Evolutionary conservation across 2,888 invertebrate species (phyloP).

Genomic region (Metellina segmentata): DNA sequence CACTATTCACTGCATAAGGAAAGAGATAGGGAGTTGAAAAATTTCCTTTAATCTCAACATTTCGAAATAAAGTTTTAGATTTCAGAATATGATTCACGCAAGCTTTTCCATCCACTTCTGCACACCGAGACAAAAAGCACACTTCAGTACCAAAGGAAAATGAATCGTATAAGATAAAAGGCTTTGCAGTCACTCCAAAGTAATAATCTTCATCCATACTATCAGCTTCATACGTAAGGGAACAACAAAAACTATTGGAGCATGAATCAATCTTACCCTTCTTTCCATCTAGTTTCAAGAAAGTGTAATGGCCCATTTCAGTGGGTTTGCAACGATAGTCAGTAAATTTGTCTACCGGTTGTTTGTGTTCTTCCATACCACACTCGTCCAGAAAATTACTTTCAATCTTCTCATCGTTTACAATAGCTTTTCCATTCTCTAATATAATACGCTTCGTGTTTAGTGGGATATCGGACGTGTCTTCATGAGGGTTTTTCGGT

Average conservation of each 20-base stretch:
- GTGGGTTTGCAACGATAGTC: conserved; percentile 31
- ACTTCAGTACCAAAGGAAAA: neutral
- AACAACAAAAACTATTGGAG: conserved; percentile 72
- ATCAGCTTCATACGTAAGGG: conserved; percentile 60
- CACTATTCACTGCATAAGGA: conserved; percentile 46
- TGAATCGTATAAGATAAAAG: neutral
- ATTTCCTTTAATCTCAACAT: conserved; percentile 27
- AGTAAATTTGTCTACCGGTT: neutral
- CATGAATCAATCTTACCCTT: conserved; percentile 52
- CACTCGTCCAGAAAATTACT: neutral
- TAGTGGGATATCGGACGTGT: neutral
- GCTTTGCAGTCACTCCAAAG: conserved; percentile 9
- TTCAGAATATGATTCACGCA: conserved; percentile 18
- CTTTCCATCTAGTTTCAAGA: conserved; percentile 28
- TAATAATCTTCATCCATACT: conserved; percentile 63
- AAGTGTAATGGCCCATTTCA: neutral
- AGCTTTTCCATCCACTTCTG: neutral
- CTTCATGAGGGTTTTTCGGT: conserved; percentile 36
- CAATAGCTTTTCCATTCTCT: neutral
- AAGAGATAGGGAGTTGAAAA: conserved; percentile 54
- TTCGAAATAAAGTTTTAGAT: conserved; percentile 45
- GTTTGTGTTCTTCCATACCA: neutral
- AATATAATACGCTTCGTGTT: conserved; percentile 14
- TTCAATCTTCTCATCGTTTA: neutral
- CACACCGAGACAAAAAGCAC: conserved; percentile 55